Conservation (phyloP, 2,888 invertebrate genomes). For the Gastrophysa polygoni region DNA sequence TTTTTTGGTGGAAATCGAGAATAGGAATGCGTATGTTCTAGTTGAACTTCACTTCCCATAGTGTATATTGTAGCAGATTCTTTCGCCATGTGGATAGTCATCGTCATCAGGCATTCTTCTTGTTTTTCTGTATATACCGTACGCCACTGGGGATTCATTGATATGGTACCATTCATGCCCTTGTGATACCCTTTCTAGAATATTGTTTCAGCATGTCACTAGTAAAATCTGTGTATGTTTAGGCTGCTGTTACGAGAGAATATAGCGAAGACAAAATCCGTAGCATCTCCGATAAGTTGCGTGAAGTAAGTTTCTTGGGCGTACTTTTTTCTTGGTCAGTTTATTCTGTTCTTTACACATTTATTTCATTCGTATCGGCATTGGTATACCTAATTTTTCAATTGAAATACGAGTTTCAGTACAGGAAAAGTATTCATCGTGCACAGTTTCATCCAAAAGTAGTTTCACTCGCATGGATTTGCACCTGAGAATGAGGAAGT, state of each 20-base stretch:
- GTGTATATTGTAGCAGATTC: constrained; percentile 19
- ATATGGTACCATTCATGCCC: not conserved
- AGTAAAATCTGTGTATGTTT: constrained; percentile 50
- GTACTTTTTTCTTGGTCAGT: not conserved
- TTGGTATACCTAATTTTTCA: too few relatives aligned
- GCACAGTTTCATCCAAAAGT: too few relatives aligned
- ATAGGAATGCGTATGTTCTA: constrained; percentile 24
- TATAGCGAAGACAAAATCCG: constrained; percentile 77
- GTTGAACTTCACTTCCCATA: constrained; percentile 17
- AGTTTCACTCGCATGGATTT: too few relatives aligned
- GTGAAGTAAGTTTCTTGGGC: constrained; percentile 68
- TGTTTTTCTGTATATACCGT: constrained; percentile 13
- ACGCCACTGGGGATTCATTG: constrained; percentile 3
- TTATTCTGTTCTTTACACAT: too few relatives aligned
- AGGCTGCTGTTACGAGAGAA: constrained; percentile 75
- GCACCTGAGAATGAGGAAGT: too few relatives aligned
- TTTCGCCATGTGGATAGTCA: constrained; percentile 11
- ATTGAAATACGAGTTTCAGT: too few relatives aligned
- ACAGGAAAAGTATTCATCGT: too few relatives aligned
- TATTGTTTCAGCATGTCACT: constrained; percentile 42
- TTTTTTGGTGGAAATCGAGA: constrained; percentile 13
- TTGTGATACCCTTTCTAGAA: constrained; percentile 41
- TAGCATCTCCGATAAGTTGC: constrained; percentile 73
- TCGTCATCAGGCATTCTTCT: constrained; percentile 1
- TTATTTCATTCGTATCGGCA: too few relatives aligned